These are phyloP conservation scores for Podarcis lilfordi DNA, from an alignment of 2,797 vertebrate species.

Conservation along the genomic window DNA sequence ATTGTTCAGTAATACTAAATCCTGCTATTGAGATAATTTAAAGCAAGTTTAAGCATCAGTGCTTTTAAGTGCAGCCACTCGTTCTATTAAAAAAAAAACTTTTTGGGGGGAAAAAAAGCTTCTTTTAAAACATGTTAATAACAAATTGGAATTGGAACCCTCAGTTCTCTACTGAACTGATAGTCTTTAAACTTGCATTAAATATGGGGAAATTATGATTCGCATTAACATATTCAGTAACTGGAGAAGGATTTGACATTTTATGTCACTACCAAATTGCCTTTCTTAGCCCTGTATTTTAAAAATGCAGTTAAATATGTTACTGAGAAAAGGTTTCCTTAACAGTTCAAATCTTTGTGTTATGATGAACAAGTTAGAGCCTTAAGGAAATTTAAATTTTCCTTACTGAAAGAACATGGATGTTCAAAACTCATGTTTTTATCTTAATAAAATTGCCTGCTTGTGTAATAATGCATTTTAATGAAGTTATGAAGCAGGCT, in stretches of 20 bases:
- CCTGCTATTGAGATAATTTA: not conserved
- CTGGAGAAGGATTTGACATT: conserved; percentile 18
- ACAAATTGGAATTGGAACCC: not conserved
- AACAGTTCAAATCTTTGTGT: not conserved
- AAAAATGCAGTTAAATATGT: conserved; percentile 22
- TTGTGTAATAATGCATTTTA: conserved; percentile 38
- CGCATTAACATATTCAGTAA: conserved; percentile 10
- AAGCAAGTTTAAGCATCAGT: not conserved
- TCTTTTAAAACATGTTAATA: not conserved
- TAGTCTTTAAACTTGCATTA: conserved; percentile 2
- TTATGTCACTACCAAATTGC: conserved; percentile 10
- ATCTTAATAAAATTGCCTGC: conserved; percentile 40
- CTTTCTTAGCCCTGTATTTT: conserved; percentile 25
- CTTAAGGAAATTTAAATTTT: conserved; percentile 26
- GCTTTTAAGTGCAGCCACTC: not conserved
- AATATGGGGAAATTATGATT: not conserved
- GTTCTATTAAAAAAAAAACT: no score
- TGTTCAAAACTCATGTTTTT: conserved; percentile 41
- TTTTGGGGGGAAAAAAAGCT: not conserved
- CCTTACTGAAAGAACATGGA: conserved; percentile 30
- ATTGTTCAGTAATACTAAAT: not conserved
- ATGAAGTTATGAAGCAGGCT: conserved; percentile 27
- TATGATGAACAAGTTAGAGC: conserved; percentile 24
- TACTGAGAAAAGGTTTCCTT: conserved; percentile 15
- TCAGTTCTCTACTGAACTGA: not conserved